These are phyloP conservation scores for Oscheius sp. DNA, from an alignment of 2,888 invertebrate species.

Conservation along the genomic window DNA sequence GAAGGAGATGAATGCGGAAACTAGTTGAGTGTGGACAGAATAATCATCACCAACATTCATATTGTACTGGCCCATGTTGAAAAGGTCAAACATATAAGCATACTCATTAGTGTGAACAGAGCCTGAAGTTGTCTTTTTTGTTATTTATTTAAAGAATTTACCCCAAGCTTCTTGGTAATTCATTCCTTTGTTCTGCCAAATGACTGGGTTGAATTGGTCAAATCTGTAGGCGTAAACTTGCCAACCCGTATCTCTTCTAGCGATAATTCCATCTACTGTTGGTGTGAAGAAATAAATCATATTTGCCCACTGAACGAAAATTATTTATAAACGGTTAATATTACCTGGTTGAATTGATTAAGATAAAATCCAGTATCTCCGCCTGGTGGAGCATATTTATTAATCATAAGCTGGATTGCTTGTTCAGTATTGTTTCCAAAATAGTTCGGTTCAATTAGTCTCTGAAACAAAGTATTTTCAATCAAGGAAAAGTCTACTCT, in stretches of 20 bases:
- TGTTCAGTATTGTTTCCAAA: constrained; percentile 21
- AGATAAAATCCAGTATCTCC: constrained; percentile 4
- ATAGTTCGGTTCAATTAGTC: constrained; percentile 8
- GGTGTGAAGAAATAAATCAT: constrained; percentile 12
- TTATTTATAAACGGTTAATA: neutral
- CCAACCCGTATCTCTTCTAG: constrained; percentile 2
- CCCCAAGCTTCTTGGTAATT: neutral
- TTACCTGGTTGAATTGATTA: constrained; percentile 6
- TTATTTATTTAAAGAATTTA: neutral
- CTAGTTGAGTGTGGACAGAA: neutral
- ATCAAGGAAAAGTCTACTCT: neutral
- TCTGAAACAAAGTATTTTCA: neutral
- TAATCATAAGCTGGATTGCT: constrained; percentile 7
- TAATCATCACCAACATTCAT: constrained; percentile 19
- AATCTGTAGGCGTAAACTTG: constrained; percentile 22
- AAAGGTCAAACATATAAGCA: constrained; percentile 29
- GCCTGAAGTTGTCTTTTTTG: neutral
- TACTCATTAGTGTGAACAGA: constrained; percentile 29
- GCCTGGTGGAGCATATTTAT: constrained; percentile 10
- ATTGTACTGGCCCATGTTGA: constrained; percentile 16
- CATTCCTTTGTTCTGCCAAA: constrained; percentile 3
- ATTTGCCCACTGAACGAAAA: constrained; percentile 24
- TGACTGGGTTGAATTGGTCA: constrained; percentile 23
- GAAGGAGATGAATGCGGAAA: constrained; percentile 2
- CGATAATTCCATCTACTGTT: constrained; percentile 15